Base-by-base conservation (phyloP, 2,888 invertebrate species). In the Microctonus hyperodae region DNA sequence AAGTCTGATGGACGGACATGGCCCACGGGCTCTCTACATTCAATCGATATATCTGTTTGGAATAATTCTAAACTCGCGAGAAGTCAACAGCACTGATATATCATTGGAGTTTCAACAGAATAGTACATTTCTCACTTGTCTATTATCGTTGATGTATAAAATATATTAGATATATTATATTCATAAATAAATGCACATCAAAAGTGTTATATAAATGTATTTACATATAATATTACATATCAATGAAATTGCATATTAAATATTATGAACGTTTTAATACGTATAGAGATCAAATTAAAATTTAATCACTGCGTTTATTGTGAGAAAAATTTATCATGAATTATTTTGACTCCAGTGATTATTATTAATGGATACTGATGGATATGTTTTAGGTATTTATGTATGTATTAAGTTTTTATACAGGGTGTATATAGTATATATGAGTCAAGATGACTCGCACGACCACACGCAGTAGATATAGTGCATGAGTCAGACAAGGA, bases 31-130 rank as follows among this genome's bases (percentile, higher is more conserved):
- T 68, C 70, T 68, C 70, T 61, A 68, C 70, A 68, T 69, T 75
- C 74, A 67, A 68, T 71, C 70, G 67, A 71, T 70, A 75, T 71
- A 75, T 76, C 74, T 73, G 73, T 75, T 75, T 73, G 72, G 67
- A n/a, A 69, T 68, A 65, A 55, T 48, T 55, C 59, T 48, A 50
- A 67, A 63, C 40, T 63, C 44, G 37, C 37, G 62, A 51, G 35
- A 28, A 35, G 16, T 28, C 28, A 31, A 16, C 37, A 22, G 31
- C 7, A 28, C n/a, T n/a, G n/a, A n/a, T n/a, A n/a, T n/a, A n/a
- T n/a, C n/a, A n/a, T n/a, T n/a, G n/a, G n/a, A n/a, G n/a, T n/a
- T n/a, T n/a, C n/a, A n/a, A n/a, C n/a, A n/a, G n/a, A 23, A 22
- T 37, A 16, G 25, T 33, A 20, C 20, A 48, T 28, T 16, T 44